Percentiles rank a stretch among this genome's conserved stretches.
These are phyloP conservation scores for Bergia sp. DNA, from an alignment of 92 coral and sea anemone species.

Conservation along the genomic window DNA sequence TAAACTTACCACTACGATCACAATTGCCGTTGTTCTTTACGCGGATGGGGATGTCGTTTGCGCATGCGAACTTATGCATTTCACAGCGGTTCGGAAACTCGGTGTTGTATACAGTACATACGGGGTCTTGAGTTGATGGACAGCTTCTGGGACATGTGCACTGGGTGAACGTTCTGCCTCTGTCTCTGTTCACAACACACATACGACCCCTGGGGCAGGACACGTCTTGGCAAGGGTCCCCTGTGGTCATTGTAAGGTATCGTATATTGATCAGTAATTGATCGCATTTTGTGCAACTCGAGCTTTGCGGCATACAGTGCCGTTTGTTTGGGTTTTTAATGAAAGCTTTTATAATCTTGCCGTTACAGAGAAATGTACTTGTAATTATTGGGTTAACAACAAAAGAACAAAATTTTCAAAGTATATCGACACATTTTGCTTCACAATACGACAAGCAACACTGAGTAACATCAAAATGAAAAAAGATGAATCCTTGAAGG, in stretches of 20 bases:
- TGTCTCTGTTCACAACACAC: constrained; percentile 33
- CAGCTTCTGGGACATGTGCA: constrained; percentile 60
- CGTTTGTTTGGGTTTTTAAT: too few species aligned
- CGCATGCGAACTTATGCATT: constrained; percentile 66
- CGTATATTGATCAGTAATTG: too few species aligned
- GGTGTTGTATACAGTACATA: constrained; percentile 58
- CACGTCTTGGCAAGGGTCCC: constrained; percentile 42
- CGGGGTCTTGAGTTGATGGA: constrained; percentile 52
- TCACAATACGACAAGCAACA: too few species aligned
- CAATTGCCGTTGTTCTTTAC: constrained; percentile 59
- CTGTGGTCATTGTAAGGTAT: neutral
- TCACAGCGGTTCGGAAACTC: constrained; percentile 54
- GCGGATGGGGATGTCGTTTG: constrained; percentile 49
- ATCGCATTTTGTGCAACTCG: too few species aligned
- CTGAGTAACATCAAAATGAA: neutral
- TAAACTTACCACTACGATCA: constrained; percentile 22
- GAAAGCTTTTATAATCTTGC: too few species aligned
- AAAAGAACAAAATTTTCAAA: too few species aligned
- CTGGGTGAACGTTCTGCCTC: constrained; percentile 35
- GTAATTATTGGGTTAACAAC: too few species aligned
- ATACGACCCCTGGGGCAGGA: constrained; percentile 61
- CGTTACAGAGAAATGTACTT: too few species aligned
- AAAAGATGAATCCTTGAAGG: too few species aligned
- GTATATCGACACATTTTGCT: too few species aligned
- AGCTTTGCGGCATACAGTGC: too few species aligned